Percentiles rank a stretch among this genome's conserved stretches.
These are phyloP conservation scores for Hemiscyllium ocellatum DNA, from an alignment of 2,113 vertebrate genomes.

Conservation along the genomic window DNA sequence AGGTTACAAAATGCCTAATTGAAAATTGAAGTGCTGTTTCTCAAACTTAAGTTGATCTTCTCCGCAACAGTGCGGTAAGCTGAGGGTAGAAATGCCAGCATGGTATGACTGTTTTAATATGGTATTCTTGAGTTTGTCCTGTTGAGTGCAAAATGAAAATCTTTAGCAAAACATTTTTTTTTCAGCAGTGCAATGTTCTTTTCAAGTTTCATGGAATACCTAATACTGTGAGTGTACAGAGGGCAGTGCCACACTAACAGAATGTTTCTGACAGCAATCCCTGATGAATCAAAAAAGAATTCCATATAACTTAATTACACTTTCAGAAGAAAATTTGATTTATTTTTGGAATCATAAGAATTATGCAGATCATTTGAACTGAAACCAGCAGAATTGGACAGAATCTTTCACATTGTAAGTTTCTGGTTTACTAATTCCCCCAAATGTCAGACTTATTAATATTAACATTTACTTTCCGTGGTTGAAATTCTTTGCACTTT, in stretches of 20 bases:
- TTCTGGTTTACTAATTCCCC: neutral
- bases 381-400: neutral
- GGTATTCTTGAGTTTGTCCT: neutral
- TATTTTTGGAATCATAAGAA: neutral
- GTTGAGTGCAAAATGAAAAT: neutral
- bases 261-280: neutral
- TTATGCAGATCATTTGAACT: neutral
- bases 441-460: conserved; percentile 33
- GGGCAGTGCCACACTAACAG: neutral
- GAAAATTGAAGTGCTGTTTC: neutral
- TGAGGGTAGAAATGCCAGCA: neutral
- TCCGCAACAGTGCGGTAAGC: neutral
- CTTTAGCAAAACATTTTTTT: neutral
- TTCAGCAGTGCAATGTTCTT: neutral
- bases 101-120: neutral
- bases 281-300: neutral
- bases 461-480: neutral
- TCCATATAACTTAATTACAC: conserved; percentile 14
- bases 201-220: neutral
- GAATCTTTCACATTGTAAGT: neutral
- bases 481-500: too few species aligned
- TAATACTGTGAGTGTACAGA: neutral
- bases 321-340: neutral
- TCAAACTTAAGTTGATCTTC: neutral
- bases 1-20: neutral